A percentile compares a stretch with the other conserved stretches of the same genome.
Evolutionary conservation across 30 jellyfish, hydroid and myxozoan species (phyloP).

Genomic region (Aurelia sp.): DNA sequence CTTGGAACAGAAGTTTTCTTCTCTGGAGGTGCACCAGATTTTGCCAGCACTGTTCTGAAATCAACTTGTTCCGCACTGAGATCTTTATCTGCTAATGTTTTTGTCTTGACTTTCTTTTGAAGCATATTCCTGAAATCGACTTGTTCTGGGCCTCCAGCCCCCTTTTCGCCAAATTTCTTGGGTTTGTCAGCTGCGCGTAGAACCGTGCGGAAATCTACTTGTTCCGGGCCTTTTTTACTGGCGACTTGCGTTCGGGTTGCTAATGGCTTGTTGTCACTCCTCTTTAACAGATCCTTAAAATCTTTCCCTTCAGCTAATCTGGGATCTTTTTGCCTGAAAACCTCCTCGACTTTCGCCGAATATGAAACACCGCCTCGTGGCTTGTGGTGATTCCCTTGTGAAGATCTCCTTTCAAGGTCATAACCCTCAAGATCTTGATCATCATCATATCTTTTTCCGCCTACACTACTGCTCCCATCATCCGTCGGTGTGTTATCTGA

Average conservation of each 20-base stretch:
- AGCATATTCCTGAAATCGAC: constrained; percentile 89
- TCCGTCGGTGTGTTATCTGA: constrained; percentile 71
- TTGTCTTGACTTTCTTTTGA: constrained; percentile 72
- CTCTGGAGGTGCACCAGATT: constrained; percentile 60
- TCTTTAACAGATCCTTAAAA: constrained; percentile 83
- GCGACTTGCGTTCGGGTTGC: constrained; percentile 16
- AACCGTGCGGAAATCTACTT: constrained; percentile 91
- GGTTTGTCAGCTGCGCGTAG: constrained; percentile 68
- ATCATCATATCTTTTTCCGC: constrained; percentile 57
- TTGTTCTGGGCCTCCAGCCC: constrained; percentile 78
- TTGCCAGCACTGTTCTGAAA: constrained; percentile 85
- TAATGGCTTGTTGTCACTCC: constrained; percentile 38
- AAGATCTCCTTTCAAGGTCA: constrained; percentile 38
- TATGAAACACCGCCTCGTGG: constrained; percentile 20
- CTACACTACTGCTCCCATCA: constrained; percentile 58
- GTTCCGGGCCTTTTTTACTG: constrained; percentile 82
- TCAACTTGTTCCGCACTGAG: constrained; percentile 92
- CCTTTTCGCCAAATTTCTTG: constrained; percentile 25
- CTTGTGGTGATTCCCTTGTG: constrained; percentile 1
- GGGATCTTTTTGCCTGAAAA: constrained; percentile 85
- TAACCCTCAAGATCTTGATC: constrained; percentile 58
- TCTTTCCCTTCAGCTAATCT: constrained; percentile 84
- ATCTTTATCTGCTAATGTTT: constrained; percentile 77
- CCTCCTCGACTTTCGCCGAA: constrained; percentile 71
- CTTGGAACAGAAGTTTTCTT: constrained; percentile 55